Percentiles rank a stretch among this genome's conserved stretches.
Evolutionary conservation across 2,113 vertebrate species (phyloP).

Genomic region (Talpa occidentalis): DNA sequence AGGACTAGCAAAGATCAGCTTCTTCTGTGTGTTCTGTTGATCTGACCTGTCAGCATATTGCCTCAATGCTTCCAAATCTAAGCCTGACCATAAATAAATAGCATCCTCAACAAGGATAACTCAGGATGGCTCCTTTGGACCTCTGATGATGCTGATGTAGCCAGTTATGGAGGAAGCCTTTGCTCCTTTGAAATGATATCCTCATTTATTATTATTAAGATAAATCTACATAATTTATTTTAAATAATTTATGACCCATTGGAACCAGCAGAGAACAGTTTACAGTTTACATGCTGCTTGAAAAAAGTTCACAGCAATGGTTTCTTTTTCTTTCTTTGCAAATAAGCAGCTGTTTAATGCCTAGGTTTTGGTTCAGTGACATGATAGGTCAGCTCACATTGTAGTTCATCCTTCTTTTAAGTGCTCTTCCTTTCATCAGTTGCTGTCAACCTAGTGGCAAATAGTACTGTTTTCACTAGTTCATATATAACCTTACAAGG

Average conservation of each 20-base stretch:
- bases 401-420: not conserved
- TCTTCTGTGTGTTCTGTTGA: constrained; percentile 3
- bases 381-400: not conserved
- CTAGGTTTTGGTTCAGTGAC: not conserved
- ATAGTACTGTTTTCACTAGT: not conserved
- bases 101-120: not conserved
- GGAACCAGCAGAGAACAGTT: not conserved
- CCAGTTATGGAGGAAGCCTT: not conserved
- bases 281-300: not conserved
- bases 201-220: constrained; percentile 45
- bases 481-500: not conserved
- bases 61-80: constrained; percentile 17
- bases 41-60: not conserved
- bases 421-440: not conserved
- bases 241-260: constrained; percentile 41
- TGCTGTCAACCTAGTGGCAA: not conserved
- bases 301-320: not conserved
- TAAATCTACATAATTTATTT: constrained; percentile 30
- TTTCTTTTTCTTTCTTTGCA: not conserved
- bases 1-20: constrained; percentile 47
- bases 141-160: not conserved
- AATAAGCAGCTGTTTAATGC: not conserved
- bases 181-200: not conserved
- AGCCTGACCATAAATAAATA: constrained; percentile 50
- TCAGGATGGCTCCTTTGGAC: not conserved